Evolutionary conservation across 2,797 vertebrate species (phyloP), one percentile per base, ranked within the genome.

Genomic region (Eulemur coronatus): DNA sequence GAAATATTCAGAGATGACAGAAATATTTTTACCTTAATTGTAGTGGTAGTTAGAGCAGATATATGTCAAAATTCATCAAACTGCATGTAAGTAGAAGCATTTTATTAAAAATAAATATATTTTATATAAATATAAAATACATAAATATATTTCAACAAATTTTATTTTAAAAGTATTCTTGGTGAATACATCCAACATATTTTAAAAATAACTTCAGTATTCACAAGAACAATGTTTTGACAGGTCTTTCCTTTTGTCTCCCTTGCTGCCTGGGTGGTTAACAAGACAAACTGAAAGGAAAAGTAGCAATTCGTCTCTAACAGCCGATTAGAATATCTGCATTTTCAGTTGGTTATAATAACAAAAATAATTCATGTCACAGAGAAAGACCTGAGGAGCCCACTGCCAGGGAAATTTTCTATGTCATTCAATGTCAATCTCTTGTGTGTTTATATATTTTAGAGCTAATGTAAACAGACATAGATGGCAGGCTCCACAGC

Each of bases 141-240:
- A 65, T n/a, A 65, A 20, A 41, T 65, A 65, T 89, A 41, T 33
- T 48, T 61, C 24, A 3, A 63, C 69, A 30, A 70, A 50, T 81
- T 90, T 93, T 73, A 81, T 92, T 91, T 92, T 94, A 28, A 82
- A 95, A 78, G 17, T 61, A 55, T 84, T 17, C 24, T 80, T 81
- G 5, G 30, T 50, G 89, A 92, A 78, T 57, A 24, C 30, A 63
- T 84, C 55, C 41, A 70, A 65, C n/a, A 26, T 82, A 79, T 91
- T 96, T 93, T 91, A 35, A 70, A 84, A 93, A 84, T 20, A 82
- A 70, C 24, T 80, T 78, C n/a, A 26, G 38, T 82, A 35, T 67
- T 86, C 50, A 24, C n/a, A 41, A 79, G 65, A 87, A 82, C 48
- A 52, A 12, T 76, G 72, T 81, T 89, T 87, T 87, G 80, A 88